These are phyloP conservation scores for Oxygymnocypris stewartii DNA, from an alignment of 2,113 vertebrate species.

Conservation along the genomic window DNA sequence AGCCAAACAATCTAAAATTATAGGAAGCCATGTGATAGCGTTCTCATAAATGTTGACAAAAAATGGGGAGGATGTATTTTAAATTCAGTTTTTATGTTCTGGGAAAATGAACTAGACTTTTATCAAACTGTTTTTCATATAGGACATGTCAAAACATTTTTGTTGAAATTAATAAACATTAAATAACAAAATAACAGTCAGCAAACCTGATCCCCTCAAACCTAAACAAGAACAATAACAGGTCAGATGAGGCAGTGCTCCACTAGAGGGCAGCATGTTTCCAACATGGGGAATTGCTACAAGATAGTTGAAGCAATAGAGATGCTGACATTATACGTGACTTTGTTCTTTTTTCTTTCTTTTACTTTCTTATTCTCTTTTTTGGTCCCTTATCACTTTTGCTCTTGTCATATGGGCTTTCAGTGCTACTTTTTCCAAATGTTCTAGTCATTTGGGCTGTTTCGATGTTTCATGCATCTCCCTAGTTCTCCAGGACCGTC, in stretches of 20 bases:
- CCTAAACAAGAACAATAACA: not conserved
- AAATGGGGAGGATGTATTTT: not conserved
- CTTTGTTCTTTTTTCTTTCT: not conserved
- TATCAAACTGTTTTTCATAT: not conserved
- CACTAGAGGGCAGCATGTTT: conserved; percentile 49
- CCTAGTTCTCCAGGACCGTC: not conserved
- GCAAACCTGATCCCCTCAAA: not conserved
- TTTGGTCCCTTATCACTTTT: not conserved
- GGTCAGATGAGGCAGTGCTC: not conserved
- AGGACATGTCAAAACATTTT: not conserved
- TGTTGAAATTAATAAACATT: not conserved
- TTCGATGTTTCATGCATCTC: conserved; percentile 32
- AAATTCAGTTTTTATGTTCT: not conserved
- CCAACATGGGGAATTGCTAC: not conserved
- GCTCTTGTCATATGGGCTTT: not conserved
- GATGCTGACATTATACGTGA: not conserved
- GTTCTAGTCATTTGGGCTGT: conserved; percentile 39
- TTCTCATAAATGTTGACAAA: not conserved
- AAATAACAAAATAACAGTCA: not conserved
- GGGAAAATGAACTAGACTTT: not conserved
- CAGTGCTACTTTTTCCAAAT: conserved; percentile 7
- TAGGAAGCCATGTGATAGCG: not conserved
- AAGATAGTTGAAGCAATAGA: not conserved
- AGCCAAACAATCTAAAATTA: not conserved
- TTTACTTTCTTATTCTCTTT: not conserved